Percentiles rank a stretch among this genome's conserved stretches.
phyloP scores from a whole-genome alignment of 2,797 vertebrate species.

The Sardinella longiceps region DNA sequence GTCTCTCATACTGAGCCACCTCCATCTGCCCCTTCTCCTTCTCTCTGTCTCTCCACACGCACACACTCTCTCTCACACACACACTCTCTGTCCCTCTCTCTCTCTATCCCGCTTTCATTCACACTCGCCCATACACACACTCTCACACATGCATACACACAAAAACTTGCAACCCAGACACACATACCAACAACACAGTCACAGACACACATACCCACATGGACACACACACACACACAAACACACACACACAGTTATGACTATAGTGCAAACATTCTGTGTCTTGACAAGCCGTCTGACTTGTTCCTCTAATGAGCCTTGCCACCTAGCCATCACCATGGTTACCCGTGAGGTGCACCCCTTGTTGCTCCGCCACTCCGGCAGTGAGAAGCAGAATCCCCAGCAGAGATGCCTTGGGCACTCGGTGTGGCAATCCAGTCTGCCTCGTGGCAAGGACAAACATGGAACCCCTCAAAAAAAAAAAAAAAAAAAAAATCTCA shows the following conservation, averaged over 20 bases:
- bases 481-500: not conserved
- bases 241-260: not conserved
- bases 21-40: not conserved
- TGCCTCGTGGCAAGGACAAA: conserved; percentile 17
- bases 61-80: conserved; percentile 22
- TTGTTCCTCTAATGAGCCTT: conserved; percentile 52
- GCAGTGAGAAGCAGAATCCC: conserved; percentile 43
- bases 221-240: not conserved
- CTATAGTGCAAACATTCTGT: conserved; percentile 21
- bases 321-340: conserved; percentile 52
- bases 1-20: not conserved
- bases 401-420: conserved; percentile 50
- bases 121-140: not conserved
- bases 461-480: not conserved
- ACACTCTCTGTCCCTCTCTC: not conserved
- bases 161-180: not conserved
- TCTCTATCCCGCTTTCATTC: conserved; percentile 4
- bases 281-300: not conserved
- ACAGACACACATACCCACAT: not conserved
- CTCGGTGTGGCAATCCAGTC: not conserved
- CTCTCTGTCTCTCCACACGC: conserved; percentile 7
- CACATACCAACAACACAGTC: not conserved
- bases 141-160: not conserved
- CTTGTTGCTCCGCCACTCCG: conserved; percentile 18
- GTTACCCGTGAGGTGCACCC: conserved; percentile 41